These are phyloP conservation scores for Chionodraco myersi DNA, from an alignment of 2,113 vertebrate species.

Conservation along the genomic window DNA sequence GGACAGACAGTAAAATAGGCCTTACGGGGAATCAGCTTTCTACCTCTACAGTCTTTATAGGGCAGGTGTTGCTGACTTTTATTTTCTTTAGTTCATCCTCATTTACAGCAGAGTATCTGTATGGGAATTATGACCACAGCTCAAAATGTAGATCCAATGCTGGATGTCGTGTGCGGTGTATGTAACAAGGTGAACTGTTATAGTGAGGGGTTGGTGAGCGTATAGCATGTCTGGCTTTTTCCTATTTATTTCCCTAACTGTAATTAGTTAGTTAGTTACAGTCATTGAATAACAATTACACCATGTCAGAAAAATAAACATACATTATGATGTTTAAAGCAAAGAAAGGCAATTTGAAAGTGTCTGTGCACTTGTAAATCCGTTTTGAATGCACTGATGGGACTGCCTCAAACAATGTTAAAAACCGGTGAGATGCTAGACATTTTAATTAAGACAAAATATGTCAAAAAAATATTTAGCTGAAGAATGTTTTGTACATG, in stretches of 20 bases:
- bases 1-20: slow-evolving; percentile 30
- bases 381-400: neutral
- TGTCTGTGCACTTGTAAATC: neutral
- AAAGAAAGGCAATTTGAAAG: neutral
- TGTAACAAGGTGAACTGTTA: neutral
- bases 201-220: neutral
- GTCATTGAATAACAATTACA: too few species aligned
- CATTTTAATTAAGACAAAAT: neutral
- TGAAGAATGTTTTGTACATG: neutral
- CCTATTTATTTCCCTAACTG: too few species aligned
- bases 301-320: too few species aligned
- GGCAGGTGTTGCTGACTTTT: neutral
- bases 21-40: neutral
- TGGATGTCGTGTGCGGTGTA: neutral
- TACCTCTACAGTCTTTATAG: neutral
- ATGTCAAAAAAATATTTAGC: neutral
- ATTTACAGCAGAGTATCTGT: neutral
- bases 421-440: neutral
- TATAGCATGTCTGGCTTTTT: neutral
- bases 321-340: neutral
- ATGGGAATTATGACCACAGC: neutral
- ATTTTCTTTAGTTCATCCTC: neutral
- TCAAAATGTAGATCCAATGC: neutral
- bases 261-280: too few species aligned
- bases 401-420: neutral